Percentiles rank a stretch among this genome's conserved stretches.
phyloP scores from a whole-genome alignment of 2,888 invertebrate species.

The Stenodema calcarata region DNA sequence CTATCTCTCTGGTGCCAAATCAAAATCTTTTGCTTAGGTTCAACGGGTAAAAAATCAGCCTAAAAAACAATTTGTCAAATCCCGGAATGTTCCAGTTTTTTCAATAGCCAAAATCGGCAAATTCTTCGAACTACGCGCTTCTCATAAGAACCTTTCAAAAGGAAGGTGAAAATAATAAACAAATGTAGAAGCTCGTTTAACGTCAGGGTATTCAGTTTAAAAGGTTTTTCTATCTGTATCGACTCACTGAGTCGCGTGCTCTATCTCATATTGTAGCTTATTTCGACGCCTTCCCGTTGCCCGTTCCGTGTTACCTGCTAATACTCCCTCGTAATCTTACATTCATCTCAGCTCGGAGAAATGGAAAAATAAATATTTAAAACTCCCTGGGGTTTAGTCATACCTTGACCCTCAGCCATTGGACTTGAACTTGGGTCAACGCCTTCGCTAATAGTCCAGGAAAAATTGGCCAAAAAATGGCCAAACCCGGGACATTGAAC shows the following conservation, averaged over 20 bases:
- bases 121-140: no score
- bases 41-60: no score
- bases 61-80: no score
- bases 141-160: no score
- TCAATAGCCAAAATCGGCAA: no score
- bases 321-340: neutral
- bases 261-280: neutral
- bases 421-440: neutral
- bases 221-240: neutral
- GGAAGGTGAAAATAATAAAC: neutral
- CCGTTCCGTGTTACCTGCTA: neutral
- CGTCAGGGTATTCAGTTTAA: neutral
- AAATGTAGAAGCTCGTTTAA: neutral
- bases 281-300: neutral
- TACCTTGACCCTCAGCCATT: neutral
- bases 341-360: neutral
- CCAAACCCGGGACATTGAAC: neutral
- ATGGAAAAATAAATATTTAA: constrained; percentile 2
- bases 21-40: no score
- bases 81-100: no score
- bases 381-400: neutral
- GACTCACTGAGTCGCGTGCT: neutral
- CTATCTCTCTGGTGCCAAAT: no score
- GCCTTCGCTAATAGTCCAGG: neutral
- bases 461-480: no score